Percentiles rank a stretch among this genome's conserved stretches.
These are phyloP conservation scores for Drosophila atroscutellata DNA, from an alignment of 2,888 invertebrate genomes.

Conservation along the genomic window DNA sequence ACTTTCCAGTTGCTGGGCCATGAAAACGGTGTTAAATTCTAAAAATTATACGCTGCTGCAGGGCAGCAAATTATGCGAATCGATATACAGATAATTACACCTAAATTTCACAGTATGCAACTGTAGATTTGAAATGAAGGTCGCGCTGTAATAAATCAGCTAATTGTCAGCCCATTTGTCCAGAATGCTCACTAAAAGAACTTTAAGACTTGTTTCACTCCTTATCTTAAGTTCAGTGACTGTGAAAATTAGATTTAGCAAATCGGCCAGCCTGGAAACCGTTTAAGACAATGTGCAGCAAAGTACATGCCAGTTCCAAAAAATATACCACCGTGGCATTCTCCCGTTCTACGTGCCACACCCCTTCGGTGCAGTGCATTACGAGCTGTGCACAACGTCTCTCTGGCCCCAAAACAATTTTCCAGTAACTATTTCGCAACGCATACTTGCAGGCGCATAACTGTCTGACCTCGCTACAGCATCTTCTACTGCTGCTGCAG, in stretches of 20 bases:
- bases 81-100: conserved; percentile 35
- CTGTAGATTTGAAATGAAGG: conserved; percentile 13
- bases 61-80: conserved; percentile 39
- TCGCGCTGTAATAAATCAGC: conserved; percentile 13
- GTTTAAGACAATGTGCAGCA: conserved; percentile 24
- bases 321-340: conserved; percentile 15
- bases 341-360: background rate
- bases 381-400: conserved; percentile 40
- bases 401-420: conserved; percentile 59
- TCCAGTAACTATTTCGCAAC: conserved; percentile 62
- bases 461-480: conserved; percentile 38
- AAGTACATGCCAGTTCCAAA: conserved; percentile 8
- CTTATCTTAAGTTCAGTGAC: background rate
- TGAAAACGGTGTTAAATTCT: conserved; percentile 48
- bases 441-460: conserved; percentile 68
- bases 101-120: background rate
- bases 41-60: conserved; percentile 17
- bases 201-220: conserved; percentile 2
- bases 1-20: conserved; percentile 38
- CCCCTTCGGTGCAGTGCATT: conserved; percentile 42
- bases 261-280: conserved; percentile 8
- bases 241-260: conserved; percentile 3
- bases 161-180: background rate
- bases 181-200: background rate
- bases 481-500: conserved; percentile 9